phyloP scores from a whole-genome alignment of 2,797 vertebrate species.

The Oophaga sylvatica region DNA sequence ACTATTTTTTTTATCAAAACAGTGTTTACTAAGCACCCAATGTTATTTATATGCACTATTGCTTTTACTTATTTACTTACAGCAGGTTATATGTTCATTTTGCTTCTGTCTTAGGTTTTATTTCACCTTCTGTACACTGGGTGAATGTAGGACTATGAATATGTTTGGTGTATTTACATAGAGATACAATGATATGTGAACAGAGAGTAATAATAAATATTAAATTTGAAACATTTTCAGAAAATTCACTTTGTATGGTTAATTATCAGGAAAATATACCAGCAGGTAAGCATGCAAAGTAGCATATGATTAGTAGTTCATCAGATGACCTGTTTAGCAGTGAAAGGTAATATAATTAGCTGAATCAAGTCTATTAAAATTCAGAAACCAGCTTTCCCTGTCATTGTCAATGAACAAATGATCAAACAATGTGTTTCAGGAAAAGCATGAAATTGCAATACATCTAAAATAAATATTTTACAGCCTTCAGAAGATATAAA shows the following conservation, averaged over 20 bases:
- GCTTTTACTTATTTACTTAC: too few species aligned
- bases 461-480: slow-evolving; percentile 50
- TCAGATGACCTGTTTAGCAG: slow-evolving; percentile 13
- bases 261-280: neutral
- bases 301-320: neutral
- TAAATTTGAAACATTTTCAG: neutral
- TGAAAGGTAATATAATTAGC: slow-evolving; percentile 27
- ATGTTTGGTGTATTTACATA: neutral
- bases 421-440: slow-evolving; percentile 39
- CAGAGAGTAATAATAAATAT: neutral
- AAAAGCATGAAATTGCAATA: slow-evolving; percentile 40
- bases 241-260: neutral
- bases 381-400: slow-evolving; percentile 17
- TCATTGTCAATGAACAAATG: slow-evolving; percentile 41
- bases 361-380: slow-evolving; percentile 37
- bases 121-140: too few species aligned
- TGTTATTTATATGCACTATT: too few species aligned
- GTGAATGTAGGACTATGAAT: neutral
- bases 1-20: too few species aligned
- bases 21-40: too few species aligned
- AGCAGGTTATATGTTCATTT: too few species aligned
- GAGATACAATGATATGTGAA: neutral
- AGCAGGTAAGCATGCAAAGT: neutral
- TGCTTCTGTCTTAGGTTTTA: too few species aligned
- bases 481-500: slow-evolving; percentile 27